Percentiles rank a stretch among this genome's conserved stretches.
Conservation (phyloP, 1,140 invertebrate genomes). For the Cecropterus lyciades region DNA sequence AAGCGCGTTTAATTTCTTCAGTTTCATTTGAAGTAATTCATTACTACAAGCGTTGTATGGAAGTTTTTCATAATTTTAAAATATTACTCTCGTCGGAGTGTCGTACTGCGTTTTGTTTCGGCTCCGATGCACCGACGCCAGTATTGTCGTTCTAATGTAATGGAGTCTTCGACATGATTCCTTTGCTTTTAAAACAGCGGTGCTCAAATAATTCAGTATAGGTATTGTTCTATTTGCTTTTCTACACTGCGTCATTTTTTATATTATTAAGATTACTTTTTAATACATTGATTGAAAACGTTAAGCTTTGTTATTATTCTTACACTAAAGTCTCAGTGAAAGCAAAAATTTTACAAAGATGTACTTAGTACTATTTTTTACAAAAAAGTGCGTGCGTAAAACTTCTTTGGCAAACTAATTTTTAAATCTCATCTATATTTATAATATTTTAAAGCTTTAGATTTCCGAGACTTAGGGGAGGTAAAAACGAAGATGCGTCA, state of each 20-base stretch:
- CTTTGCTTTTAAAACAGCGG: conserved; percentile 6
- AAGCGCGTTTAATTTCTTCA: conserved; percentile 15
- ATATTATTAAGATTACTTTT: not conserved
- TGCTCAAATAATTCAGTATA: not conserved
- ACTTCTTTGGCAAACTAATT: too few species aligned
- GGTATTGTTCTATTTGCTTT: conserved; percentile 2
- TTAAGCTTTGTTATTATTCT: too few species aligned
- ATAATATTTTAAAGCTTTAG: too few species aligned
- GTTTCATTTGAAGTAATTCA: conserved; percentile 31
- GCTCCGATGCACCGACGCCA: conserved; percentile 14
- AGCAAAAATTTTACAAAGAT: too few species aligned
- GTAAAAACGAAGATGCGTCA: too few species aligned
- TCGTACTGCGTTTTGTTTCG: conserved; percentile 15
- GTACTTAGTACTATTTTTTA: too few species aligned
- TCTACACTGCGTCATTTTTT: not conserved
- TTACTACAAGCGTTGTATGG: conserved; percentile 24
- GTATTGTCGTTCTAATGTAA: conserved; percentile 33
- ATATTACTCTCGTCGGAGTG: conserved; percentile 21
- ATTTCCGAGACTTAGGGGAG: too few species aligned
- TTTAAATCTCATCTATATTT: too few species aligned
- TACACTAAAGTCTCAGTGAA: too few species aligned
- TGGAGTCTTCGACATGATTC: conserved; percentile 27
- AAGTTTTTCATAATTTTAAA: conserved; percentile 31
- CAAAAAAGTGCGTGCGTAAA: too few species aligned
- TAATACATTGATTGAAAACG: too few species aligned